phyloP scores from a whole-genome alignment of 2,888 invertebrate genomes.

The Taphrorychus bicolor region DNA sequence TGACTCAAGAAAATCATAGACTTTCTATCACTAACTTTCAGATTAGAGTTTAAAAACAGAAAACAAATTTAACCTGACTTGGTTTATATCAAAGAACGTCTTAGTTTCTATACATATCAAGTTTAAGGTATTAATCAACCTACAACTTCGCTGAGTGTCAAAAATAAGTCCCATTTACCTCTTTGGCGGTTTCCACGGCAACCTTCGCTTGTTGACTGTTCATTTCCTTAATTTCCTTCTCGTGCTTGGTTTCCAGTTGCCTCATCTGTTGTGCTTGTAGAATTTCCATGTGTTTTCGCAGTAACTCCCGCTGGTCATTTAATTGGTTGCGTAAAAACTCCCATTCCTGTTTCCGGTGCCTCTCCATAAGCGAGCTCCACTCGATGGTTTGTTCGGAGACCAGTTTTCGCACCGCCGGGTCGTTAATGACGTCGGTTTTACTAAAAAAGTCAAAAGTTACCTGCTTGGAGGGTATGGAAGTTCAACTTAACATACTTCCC shows the following conservation, averaged over 20 bases:
- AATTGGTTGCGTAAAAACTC: slow-evolving; percentile 80
- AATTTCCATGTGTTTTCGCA: slow-evolving; percentile 78
- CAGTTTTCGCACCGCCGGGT: slow-evolving; percentile 79
- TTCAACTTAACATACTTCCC: too few species aligned
- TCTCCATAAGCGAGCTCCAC: slow-evolving; percentile 90
- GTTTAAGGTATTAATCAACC: too few species aligned
- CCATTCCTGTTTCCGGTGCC: slow-evolving; percentile 84
- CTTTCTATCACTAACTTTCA: too few species aligned
- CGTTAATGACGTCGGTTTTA: slow-evolving; percentile 81
- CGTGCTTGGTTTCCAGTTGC: slow-evolving; percentile 88
- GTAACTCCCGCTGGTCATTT: slow-evolving; percentile 79
- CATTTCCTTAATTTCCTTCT: slow-evolving; percentile 95
- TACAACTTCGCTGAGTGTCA: too few species aligned
- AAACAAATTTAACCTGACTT: too few species aligned
- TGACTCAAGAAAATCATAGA: too few species aligned
- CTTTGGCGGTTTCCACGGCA: slow-evolving; percentile 96
- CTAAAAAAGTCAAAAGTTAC: slow-evolving; percentile 58
- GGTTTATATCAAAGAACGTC: too few species aligned
- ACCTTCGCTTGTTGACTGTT: slow-evolving; percentile 93
- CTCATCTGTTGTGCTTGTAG: slow-evolving; percentile 87
- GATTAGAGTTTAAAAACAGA: too few species aligned
- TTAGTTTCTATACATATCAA: neutral
- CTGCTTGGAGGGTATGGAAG: neutral
- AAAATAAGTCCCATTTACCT: too few species aligned
- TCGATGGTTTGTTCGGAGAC: slow-evolving; percentile 93